These are phyloP conservation scores for Melipona beecheii DNA, from an alignment of 2,888 invertebrate genomes.

Conservation along the genomic window DNA sequence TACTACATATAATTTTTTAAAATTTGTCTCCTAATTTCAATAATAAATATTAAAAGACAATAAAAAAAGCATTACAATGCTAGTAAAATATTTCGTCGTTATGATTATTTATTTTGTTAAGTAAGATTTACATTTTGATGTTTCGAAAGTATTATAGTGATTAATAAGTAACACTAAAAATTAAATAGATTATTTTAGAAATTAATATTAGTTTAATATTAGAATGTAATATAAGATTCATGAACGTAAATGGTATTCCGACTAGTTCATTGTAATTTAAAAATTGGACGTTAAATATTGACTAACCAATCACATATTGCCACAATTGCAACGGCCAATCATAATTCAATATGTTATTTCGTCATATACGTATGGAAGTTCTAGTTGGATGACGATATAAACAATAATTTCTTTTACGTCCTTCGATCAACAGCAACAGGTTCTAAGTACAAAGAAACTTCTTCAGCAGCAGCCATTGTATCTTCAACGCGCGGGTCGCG, in stretches of 20 bases:
- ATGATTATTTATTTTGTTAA: not conserved
- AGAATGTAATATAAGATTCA: not conserved
- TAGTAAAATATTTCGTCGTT: not conserved
- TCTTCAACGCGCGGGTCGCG: slow-evolving; percentile 62
- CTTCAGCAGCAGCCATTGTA: slow-evolving; percentile 45
- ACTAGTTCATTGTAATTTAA: slow-evolving; percentile 33
- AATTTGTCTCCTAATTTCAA: not conserved
- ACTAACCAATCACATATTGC: slow-evolving; percentile 23
- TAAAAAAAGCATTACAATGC: not conserved
- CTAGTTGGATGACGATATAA: slow-evolving; percentile 58
- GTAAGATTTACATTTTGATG: not conserved
- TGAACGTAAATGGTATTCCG: not conserved
- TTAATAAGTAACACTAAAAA: not conserved
- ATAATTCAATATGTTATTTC: slow-evolving; percentile 6
- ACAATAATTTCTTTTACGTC: slow-evolving; percentile 57
- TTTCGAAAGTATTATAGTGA: not conserved
- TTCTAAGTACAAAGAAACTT: slow-evolving; percentile 57
- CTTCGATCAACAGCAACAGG: slow-evolving; percentile 63
- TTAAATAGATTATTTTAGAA: not conserved
- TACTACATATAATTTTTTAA: not conserved
- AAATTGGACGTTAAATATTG: slow-evolving; percentile 45
- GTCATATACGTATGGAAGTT: slow-evolving; percentile 25
- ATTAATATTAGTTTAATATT: not conserved
- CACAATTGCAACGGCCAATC: slow-evolving; percentile 47
- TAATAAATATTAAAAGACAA: not conserved